Base-by-base conservation (phyloP, 2,888 invertebrate genomes). In the Leptura quadrifasciata region DNA sequence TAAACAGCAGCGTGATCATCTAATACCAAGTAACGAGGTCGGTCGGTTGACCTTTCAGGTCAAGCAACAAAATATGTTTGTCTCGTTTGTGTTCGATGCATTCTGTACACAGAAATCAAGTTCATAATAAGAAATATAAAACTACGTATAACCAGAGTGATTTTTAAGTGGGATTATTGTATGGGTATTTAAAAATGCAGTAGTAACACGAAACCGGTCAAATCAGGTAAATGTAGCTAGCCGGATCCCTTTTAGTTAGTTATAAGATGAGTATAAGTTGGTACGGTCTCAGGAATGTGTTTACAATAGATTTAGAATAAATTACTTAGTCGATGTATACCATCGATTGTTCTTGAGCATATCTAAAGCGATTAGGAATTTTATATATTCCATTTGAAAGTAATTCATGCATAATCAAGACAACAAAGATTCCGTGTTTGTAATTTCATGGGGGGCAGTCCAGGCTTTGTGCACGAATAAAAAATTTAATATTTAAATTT, bases 121-220 rank as follows among this genome's bases (percentile, higher is more conserved):
- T 27, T n/a, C 17, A 27, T 39, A 31, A 3, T 21, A 24, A 15
- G 17, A 20, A 31, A 63, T 18, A 31, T 10, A 27, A 31, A 61
- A 39, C 31, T 18, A 63, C 20, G n/a, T 1, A 47, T 47, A 57
- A 57, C 57, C 35, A 63, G 35, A 35, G 20, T 63, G 35, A 35
- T 63, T 63, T 63, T 63, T 63, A 63, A 35, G 18, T 63, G 35
- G 63, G 27, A 63, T 18, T 63, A 39, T 39, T 31, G 39, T 63
- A 27, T 60, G 57, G 35, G 79, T 75, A 79, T 76, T 69, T 74
- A 79, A 82, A 84, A 83, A 83, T 82, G 81, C 80, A 79, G 82
- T 75, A 74, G 76, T 80, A n/a, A 81, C 81, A 83, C 79, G 82
- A 80, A 82, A 83, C 84, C 83, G 84, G 84, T 84, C 82, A 82